phyloP scores from a whole-genome alignment of 2,797 vertebrate species.

The Ptychadena robeensis region DNA sequence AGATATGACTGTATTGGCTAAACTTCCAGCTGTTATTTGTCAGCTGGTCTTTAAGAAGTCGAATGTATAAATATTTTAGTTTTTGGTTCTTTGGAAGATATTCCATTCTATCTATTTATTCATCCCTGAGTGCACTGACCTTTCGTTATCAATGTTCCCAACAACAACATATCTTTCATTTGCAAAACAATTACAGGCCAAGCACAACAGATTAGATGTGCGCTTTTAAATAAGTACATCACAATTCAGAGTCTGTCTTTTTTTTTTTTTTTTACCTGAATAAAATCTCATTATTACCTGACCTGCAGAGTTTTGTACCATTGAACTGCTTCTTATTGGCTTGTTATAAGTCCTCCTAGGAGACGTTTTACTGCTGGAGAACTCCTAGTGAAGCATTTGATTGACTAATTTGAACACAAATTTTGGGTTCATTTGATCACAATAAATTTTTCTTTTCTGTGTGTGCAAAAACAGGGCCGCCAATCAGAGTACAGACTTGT shows the following conservation, averaged over 20 bases:
- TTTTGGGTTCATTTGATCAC: too few species aligned
- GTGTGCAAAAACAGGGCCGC: too few species aligned
- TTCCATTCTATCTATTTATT: conserved; percentile 15
- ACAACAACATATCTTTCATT: conserved; percentile 5
- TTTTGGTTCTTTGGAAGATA: neutral
- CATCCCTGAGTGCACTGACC: conserved; percentile 11
- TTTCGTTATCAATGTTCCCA: conserved; percentile 6
- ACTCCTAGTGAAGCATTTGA: too few species aligned
- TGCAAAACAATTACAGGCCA: neutral
- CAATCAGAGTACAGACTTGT: too few species aligned
- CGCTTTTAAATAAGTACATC: neutral
- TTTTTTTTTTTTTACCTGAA: too few species aligned
- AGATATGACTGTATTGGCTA: neutral
- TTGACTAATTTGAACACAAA: too few species aligned
- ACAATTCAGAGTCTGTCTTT: neutral
- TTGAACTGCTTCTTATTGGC: too few species aligned
- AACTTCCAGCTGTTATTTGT: neutral
- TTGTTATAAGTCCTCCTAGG: too few species aligned
- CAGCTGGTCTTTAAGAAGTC: neutral
- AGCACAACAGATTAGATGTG: neutral
- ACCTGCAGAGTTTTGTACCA: too few species aligned
- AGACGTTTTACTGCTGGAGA: too few species aligned
- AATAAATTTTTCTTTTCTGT: too few species aligned
- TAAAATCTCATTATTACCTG: too few species aligned
- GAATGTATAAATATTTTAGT: neutral